Evolutionary conservation across 2,888 invertebrate genomes (phyloP).

Genomic region (Syritta pipiens): DNA sequence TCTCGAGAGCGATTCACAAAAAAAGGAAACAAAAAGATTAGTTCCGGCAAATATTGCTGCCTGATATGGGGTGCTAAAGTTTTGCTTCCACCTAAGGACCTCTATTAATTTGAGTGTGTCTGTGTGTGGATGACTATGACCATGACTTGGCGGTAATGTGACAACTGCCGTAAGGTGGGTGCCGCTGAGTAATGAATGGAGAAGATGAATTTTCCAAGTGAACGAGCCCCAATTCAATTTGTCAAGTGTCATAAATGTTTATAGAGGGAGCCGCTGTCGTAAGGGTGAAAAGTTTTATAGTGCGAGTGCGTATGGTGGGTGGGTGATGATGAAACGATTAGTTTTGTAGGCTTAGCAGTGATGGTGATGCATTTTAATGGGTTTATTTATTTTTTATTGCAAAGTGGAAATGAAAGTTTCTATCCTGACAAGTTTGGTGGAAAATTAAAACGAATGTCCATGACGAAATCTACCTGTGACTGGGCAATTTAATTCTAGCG

Average conservation of each 20-base stretch:
- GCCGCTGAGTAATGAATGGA: constrained; percentile 41
- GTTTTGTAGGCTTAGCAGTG: constrained; percentile 8
- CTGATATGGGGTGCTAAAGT: constrained; percentile 47
- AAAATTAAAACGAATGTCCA: too few relatives aligned
- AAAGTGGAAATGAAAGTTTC: too few relatives aligned
- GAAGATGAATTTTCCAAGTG: constrained; percentile 77
- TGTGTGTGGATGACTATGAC: constrained; percentile 24
- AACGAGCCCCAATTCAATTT: constrained; percentile 77
- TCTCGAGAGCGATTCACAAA: constrained; percentile 42
- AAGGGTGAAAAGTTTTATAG: constrained; percentile 1
- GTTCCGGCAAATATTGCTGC: constrained; percentile 56
- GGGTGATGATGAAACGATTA: constrained; percentile 24
- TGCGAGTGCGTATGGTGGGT: too few relatives aligned
- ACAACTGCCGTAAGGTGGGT: constrained; percentile 51
- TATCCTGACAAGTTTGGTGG: too few relatives aligned
- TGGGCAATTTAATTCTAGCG: too few relatives aligned
- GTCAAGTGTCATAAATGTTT: constrained; percentile 74
- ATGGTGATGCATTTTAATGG: constrained; percentile 49
- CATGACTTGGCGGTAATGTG: constrained; percentile 64
- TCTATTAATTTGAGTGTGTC: constrained; percentile 30
- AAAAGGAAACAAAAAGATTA: too few relatives aligned
- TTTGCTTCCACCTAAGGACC: constrained; percentile 41
- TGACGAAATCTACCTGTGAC: too few relatives aligned
- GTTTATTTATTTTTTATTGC: constrained; percentile 39
- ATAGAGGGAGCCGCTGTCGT: constrained; percentile 13